phyloP scores from a whole-genome alignment of 2,797 vertebrate genomes.

The Eremophila alpestris region DNA sequence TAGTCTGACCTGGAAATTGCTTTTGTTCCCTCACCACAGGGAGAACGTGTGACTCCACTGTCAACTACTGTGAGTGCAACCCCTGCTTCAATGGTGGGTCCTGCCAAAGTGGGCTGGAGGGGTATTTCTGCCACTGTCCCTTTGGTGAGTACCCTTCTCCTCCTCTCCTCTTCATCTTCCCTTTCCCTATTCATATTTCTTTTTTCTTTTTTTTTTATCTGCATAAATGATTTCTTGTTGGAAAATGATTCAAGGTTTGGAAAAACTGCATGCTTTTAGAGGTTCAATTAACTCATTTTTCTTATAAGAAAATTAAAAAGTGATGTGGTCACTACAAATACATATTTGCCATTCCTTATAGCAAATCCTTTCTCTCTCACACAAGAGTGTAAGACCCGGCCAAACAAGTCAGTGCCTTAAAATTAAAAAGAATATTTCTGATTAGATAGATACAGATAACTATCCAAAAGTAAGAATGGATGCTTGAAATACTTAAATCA shows the following conservation, averaged over 20 bases:
- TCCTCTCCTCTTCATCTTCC: neutral
- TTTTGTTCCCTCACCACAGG: slow-evolving; percentile 80
- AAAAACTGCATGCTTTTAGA: neutral
- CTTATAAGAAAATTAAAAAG: neutral
- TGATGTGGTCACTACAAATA: neutral
- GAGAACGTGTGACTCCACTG: slow-evolving; percentile 91
- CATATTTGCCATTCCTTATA: neutral
- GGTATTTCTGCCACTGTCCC: slow-evolving; percentile 96
- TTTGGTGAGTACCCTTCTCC: slow-evolving; percentile 87
- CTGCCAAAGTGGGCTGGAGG: slow-evolving; percentile 94
- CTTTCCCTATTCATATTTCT: neutral
- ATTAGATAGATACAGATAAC: neutral
- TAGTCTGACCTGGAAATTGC: neutral
- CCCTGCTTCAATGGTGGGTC: slow-evolving; percentile 98
- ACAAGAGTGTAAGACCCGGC: neutral
- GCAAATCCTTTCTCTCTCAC: neutral
- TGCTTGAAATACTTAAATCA: neutral
- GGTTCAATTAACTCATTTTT: neutral
- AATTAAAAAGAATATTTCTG: neutral
- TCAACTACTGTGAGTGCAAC: slow-evolving; percentile 99
- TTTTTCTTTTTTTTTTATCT: neutral
- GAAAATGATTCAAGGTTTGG: neutral
- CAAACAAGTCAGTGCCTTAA: neutral
- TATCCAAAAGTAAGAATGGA: neutral
- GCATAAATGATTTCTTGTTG: neutral